Percentiles rank a stretch among this genome's conserved stretches.
These are phyloP conservation scores for Drosophila baimaii DNA, from an alignment of 1,140 invertebrate genomes.

Conservation along the genomic window DNA sequence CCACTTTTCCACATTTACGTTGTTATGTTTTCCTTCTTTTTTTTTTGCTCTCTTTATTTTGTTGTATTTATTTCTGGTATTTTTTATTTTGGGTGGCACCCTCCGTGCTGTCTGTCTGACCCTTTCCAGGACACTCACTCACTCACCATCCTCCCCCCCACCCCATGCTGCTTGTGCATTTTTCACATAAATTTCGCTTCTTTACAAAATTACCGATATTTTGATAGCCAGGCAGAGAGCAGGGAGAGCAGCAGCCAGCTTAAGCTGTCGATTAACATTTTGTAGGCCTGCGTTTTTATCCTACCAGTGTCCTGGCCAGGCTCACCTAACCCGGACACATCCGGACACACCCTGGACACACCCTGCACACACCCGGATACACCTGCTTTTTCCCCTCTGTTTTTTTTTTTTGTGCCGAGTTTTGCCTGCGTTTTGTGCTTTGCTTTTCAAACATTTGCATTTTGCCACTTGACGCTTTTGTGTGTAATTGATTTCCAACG, in stretches of 20 bases:
- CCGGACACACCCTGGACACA: too few relatives aligned
- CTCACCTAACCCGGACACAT: too few relatives aligned
- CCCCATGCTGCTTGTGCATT: conserved; percentile 45
- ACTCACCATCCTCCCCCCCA: too few relatives aligned
- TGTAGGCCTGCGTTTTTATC: conserved; percentile 23
- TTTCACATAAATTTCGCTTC: conserved; percentile 73
- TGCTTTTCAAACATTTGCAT: conserved; percentile 63
- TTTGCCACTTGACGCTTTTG: conserved; percentile 74
- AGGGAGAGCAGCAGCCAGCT: conserved; percentile 13
- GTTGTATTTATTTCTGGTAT: too few relatives aligned
- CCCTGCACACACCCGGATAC: too few relatives aligned
- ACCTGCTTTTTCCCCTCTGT: background rate
- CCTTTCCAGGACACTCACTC: conserved; percentile 53
- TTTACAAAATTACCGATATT: conserved; percentile 75
- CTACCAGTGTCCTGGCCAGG: too few relatives aligned
- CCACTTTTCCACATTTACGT: conserved; percentile 7
- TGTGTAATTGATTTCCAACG: conserved; percentile 76
- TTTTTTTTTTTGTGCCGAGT: background rate
- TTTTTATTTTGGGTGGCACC: conserved; percentile 12
- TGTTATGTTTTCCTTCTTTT: background rate
- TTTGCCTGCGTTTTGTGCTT: conserved; percentile 41
- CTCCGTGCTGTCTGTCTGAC: conserved; percentile 63
- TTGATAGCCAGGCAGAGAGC: conserved; percentile 31
- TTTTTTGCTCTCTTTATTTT: conserved; percentile 30
- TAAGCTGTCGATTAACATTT: conserved; percentile 64